phyloP scores from a whole-genome alignment of 2,113 vertebrate species.

The Lanius collurio region DNA sequence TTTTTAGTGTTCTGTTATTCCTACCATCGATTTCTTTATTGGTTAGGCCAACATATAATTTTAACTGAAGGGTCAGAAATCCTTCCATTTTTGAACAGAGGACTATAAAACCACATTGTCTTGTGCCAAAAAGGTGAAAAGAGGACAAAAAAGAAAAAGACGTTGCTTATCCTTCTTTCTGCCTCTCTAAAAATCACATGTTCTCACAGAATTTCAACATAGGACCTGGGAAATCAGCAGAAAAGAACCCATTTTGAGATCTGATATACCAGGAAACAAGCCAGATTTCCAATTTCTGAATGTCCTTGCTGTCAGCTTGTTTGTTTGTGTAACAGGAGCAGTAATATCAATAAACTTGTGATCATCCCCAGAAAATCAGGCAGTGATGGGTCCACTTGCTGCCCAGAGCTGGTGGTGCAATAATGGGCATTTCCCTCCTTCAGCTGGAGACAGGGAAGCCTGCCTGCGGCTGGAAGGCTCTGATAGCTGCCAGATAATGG shows the following conservation, averaged over 20 bases:
- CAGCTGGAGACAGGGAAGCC: neutral
- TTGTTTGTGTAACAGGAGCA: neutral
- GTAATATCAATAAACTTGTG: neutral
- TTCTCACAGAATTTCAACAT: neutral
- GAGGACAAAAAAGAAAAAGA: neutral
- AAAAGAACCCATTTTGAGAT: neutral
- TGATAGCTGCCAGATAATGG: neutral
- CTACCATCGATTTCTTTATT: neutral
- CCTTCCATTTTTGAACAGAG: neutral
- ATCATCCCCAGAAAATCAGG: neutral
- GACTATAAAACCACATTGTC: rapidly evolving
- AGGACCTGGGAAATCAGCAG: neutral
- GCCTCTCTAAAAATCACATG: rapidly evolving
- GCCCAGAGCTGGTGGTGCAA: neutral
- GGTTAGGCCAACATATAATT: neutral
- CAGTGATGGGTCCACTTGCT: neutral
- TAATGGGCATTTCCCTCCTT: neutral
- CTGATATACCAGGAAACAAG: rapidly evolving
- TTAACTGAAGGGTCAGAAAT: neutral
- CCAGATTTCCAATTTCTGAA: neutral
- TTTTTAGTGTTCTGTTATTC: neutral
- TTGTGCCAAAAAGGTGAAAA: neutral
- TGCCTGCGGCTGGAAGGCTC: neutral
- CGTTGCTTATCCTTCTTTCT: neutral
- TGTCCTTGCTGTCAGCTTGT: neutral